phyloP scores from a whole-genome alignment of 2,797 vertebrate genomes.

The Lates japonicus region DNA sequence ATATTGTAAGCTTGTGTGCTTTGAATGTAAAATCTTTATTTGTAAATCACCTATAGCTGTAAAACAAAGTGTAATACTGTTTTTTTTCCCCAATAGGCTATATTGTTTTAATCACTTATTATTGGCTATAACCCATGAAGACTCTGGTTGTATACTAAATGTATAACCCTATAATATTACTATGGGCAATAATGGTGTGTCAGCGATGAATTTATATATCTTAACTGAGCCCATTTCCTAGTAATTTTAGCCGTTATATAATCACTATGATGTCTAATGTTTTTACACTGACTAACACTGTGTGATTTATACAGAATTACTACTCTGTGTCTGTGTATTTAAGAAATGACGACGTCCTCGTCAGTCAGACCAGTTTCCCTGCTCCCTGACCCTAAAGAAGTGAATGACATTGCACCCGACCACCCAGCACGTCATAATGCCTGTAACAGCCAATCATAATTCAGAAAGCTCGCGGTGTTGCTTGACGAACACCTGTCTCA shows the following conservation, averaged over 20 bases:
- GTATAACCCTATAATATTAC: no score
- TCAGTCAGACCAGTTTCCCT: neutral
- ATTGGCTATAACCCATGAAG: no score
- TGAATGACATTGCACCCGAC: conserved; percentile 74
- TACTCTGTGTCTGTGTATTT: neutral
- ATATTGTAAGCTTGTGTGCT: no score
- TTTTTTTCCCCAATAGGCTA: no score
- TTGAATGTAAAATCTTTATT: neutral
- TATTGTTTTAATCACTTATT: no score
- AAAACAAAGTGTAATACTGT: neutral
- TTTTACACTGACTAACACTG: no score
- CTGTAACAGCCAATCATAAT: conserved; percentile 71
- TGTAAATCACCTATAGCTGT: neutral
- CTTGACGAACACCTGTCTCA: conserved; percentile 7
- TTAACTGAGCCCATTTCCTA: neutral
- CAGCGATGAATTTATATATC: neutral
- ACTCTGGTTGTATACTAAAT: no score
- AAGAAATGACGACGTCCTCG: conserved; percentile 22
- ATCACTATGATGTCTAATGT: neutral
- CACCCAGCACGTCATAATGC: conserved; percentile 60
- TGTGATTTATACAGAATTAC: neutral
- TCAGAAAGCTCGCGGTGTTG: neutral
- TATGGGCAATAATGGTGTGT: neutral
- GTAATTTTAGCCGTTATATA: neutral
- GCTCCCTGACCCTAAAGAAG: conserved; percentile 53